Evolutionary conservation across 35 echinoderm and acorn worm genomes (phyloP), one percentile per base, ranked within the genome.

Genomic region (Apostichopus californicus): DNA sequence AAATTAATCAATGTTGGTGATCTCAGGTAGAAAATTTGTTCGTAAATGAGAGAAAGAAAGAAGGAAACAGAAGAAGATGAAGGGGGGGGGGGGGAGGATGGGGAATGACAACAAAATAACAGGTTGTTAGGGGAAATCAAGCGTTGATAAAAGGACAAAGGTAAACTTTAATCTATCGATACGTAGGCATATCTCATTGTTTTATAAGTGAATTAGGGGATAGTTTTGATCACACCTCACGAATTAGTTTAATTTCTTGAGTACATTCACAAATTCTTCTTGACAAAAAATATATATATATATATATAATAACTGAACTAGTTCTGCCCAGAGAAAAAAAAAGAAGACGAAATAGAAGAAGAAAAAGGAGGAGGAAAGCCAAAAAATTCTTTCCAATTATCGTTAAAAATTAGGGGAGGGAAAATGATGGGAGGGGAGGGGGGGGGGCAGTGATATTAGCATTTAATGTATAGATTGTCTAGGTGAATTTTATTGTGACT

Each of bases 101-200:
- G 34, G 34, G 34, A 83, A 85, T 85, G 57, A 85, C 81, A 60
- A 59, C 54, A 58, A 85, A 46, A 85, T 85, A 85, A 85, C 81
- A 85, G 81, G 81, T 85, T 85, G 54, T 85, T 85, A 59, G 21
- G 81, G 81, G 81, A 85, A 85, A 85, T 85, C 81, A 85, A 60
- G 81, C 81, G 57, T 7, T 56, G 17, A 58, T 85, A 85, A 60
- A 85, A 20, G 17, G 7, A 68, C 64, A 68, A 14, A 68, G 18
- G 11, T 18, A 68, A 68, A 46, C 34, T 46, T 46, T 46, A 46
- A 46, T 46, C 34, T 46, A 3, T 46, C 34, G 34, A 46, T 46
- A 46, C 34, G 34, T 46, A 46, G 34, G 58, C 10, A 61, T 61
- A 61, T 61, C 58, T 61, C 58, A 46, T 46, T 46, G 34, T 46